Conservation (phyloP, 2,113 vertebrate genomes). For the Brachionichthys hirsutus region DNA sequence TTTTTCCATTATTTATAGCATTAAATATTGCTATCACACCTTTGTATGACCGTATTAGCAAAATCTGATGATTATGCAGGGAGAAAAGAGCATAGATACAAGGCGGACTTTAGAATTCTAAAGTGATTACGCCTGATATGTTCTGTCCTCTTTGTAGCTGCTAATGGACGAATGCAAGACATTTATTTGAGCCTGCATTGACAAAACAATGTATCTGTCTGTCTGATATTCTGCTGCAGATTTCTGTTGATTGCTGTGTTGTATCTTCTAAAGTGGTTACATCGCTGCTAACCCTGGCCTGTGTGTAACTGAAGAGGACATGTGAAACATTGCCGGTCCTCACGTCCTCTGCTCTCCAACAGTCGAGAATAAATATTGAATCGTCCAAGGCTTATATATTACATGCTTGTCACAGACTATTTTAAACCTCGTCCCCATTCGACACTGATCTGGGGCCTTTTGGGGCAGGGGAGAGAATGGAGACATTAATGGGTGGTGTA, state of each 20-base stretch:
- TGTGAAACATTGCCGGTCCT: slow-evolving; percentile 27
- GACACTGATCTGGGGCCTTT: slow-evolving; percentile 47
- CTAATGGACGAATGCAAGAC: background rate
- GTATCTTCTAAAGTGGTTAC: slow-evolving; percentile 5
- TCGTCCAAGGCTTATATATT: slow-evolving; percentile 52
- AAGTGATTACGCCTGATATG: background rate
- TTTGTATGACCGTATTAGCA: slow-evolving; percentile 33
- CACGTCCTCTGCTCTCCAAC: slow-evolving; percentile 35
- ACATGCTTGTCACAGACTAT: slow-evolving; percentile 63
- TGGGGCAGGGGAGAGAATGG: slow-evolving; percentile 47
- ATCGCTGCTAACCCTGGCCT: slow-evolving; percentile 15
- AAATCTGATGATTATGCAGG: slow-evolving; percentile 24
- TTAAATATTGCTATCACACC: slow-evolving; percentile 26
- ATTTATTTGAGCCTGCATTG: background rate
- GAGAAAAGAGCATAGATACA: slow-evolving; percentile 1
- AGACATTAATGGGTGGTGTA: slow-evolving; percentile 58
- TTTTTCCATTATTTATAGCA: slow-evolving; percentile 15
- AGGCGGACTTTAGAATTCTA: background rate
- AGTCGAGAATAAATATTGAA: slow-evolving; percentile 62
- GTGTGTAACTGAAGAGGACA: slow-evolving; percentile 29
- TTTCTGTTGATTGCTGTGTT: slow-evolving; percentile 15
- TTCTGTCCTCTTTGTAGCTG: background rate
- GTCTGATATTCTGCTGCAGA: background rate
- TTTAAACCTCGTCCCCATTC: slow-evolving; percentile 50
- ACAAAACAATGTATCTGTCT: slow-evolving; percentile 4